phyloP scores from a whole-genome alignment of 2,888 invertebrate genomes.

The Plemyria rubiginata region DNA sequence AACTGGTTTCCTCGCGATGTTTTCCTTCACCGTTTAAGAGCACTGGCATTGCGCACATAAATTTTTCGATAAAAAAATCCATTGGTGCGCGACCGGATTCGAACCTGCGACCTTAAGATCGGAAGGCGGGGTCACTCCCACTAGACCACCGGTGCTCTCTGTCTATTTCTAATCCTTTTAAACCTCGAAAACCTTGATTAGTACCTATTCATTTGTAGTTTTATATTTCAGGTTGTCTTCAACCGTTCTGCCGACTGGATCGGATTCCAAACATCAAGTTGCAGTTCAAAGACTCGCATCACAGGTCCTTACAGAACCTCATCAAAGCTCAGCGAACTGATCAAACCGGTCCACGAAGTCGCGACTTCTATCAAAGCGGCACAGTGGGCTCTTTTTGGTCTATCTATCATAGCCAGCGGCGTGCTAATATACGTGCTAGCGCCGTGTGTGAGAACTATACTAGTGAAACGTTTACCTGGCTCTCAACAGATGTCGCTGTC shows the following conservation, averaged over 20 bases:
- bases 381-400: slow-evolving; percentile 69
- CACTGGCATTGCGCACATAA: too few relatives aligned
- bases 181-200: neutral
- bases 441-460: slow-evolving; percentile 65
- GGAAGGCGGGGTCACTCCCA: too few relatives aligned
- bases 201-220: neutral
- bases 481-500: slow-evolving; percentile 70
- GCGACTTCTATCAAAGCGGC: slow-evolving; percentile 69
- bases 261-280: slow-evolving; percentile 71
- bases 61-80: too few relatives aligned
- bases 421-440: slow-evolving; percentile 69
- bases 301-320: slow-evolving; percentile 69
- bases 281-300: slow-evolving; percentile 69
- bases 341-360: slow-evolving; percentile 50
- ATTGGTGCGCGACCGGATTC: too few relatives aligned
- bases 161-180: too few relatives aligned
- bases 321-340: slow-evolving; percentile 28
- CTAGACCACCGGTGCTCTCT: too few relatives aligned
- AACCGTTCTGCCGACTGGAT: slow-evolving; percentile 79
- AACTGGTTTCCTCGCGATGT: too few relatives aligned
- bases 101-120: too few relatives aligned
- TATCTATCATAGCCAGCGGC: slow-evolving; percentile 66
- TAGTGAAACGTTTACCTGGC: slow-evolving; percentile 53
- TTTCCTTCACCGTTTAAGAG: too few relatives aligned
- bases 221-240: slow-evolving; percentile 69